Evolutionary conservation across 1,140 invertebrate species (phyloP), one percentile per base, ranked within the genome.

Genomic region (Atta colombica): DNA sequence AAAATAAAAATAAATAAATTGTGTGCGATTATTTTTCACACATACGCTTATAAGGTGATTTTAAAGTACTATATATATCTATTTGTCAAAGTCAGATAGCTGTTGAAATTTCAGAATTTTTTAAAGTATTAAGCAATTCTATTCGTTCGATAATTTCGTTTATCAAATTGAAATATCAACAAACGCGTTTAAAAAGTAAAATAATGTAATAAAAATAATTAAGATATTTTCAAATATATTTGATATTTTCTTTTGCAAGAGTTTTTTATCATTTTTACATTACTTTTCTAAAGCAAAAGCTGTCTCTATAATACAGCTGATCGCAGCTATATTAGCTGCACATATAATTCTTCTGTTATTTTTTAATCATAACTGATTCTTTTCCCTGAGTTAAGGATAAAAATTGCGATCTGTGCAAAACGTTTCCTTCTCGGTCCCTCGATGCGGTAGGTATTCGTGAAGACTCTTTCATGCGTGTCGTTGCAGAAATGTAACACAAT

Each of bases 401-500:
- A 53, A 80, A 80, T 69, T 55, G 66, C 49, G 31, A 69, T 18
- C 31, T 25, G 53, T 39, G 49, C 61, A 18, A 80, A 80, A 68
- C 31, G 28, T 68, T 80, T 77, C 31, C 31, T 49, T 35, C 39
- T 31, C 45, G n/a, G 61, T 35, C 14, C 25, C 49, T 25, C 28
- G 49, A 21, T 21, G 49, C 28, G 25, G 28, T n/a, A 65, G 35
- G 7, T 39, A 39, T 39, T 69, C 55, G 21, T 45, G 14, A 58
- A 16, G 80, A 84, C 78, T 71, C 69, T 71, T 68, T 81, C 78
- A 58, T 66, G 61, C 77, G 60, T 49, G 63, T 78, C 55, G 68
- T 69, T 45, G 68, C 25, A 3, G 69, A 61, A 84, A 74, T 74
- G 28, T 31, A 31, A 58, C 28, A 39, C 55, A 75, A 84, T 84